These are phyloP conservation scores for Cyanocitta stelleri DNA, from an alignment of 2,113 vertebrate species.

Conservation along the genomic window DNA sequence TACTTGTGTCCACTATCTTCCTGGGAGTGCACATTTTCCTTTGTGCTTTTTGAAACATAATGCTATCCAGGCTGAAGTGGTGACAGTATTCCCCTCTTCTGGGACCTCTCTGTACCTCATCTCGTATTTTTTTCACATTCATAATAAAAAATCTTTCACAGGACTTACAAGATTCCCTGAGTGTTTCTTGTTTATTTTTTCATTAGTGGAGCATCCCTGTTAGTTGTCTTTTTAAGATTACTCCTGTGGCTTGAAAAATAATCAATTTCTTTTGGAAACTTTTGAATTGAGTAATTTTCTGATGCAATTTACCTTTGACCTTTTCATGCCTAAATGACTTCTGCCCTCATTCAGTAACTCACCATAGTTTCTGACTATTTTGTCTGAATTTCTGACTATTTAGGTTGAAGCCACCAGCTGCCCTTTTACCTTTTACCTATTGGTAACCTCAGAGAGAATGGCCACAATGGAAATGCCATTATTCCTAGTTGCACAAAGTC, in stretches of 20 bases:
- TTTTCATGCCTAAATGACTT: neutral
- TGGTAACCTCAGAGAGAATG: neutral
- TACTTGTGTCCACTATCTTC: neutral
- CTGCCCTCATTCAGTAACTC: neutral
- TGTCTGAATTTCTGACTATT: neutral
- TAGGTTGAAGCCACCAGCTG: neutral
- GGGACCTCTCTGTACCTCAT: neutral
- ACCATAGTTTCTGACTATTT: neutral
- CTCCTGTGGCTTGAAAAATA: neutral
- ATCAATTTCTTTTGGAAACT: neutral
- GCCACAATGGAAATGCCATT: neutral
- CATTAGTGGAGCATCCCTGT: neutral
- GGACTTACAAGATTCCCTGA: neutral
- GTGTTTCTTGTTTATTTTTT: neutral
- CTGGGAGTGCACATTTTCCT: neutral
- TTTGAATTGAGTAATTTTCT: neutral
- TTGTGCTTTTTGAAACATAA: neutral
- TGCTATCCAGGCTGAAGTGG: neutral
- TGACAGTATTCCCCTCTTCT: neutral
- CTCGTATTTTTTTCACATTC: neutral
- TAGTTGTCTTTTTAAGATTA: neutral
- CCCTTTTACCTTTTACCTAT: neutral
- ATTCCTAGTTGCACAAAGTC: neutral
- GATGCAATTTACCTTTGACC: neutral
- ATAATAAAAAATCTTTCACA: neutral